phyloP scores from a whole-genome alignment of 2,888 invertebrate species.

The Cotesia congregata region DNA sequence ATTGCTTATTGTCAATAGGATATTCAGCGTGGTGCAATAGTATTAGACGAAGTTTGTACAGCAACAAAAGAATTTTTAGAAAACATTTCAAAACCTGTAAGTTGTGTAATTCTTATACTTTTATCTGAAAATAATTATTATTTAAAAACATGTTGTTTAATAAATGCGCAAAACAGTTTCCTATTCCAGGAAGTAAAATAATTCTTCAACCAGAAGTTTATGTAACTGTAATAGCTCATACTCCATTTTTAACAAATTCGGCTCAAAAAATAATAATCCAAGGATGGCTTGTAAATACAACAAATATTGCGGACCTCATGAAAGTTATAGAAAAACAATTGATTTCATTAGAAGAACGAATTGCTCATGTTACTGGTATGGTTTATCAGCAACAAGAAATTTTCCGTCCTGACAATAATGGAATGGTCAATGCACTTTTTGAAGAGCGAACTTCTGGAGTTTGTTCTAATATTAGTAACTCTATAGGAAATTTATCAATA shows the following conservation, averaged over 20 bases:
- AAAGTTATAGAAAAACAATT: slow-evolving; percentile 74
- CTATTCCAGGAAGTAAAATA: slow-evolving; percentile 76
- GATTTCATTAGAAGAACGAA: slow-evolving; percentile 74
- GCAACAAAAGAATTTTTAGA: slow-evolving; percentile 74
- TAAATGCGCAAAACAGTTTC: slow-evolving; percentile 71
- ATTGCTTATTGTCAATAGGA: slow-evolving; percentile 64
- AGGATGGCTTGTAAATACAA: slow-evolving; percentile 76
- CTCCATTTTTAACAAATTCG: slow-evolving; percentile 80
- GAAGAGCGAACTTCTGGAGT: slow-evolving; percentile 69
- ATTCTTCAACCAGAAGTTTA: slow-evolving; percentile 79
- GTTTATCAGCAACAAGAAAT: slow-evolving; percentile 74
- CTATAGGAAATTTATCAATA: slow-evolving; percentile 72
- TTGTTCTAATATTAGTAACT: slow-evolving; percentile 68
- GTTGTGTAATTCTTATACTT: slow-evolving; percentile 47
- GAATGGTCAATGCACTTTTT: slow-evolving; percentile 73
- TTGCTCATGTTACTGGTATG: slow-evolving; percentile 73
- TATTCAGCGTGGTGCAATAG: slow-evolving; percentile 75
- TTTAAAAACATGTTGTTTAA: background rate
- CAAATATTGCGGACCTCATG: slow-evolving; percentile 75
- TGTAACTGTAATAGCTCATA: slow-evolving; percentile 83
- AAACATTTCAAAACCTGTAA: slow-evolving; percentile 74
- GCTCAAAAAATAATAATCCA: slow-evolving; percentile 82
- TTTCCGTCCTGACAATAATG: slow-evolving; percentile 72
- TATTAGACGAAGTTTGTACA: slow-evolving; percentile 75
- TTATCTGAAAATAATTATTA: background rate